Conservation (phyloP, 1,140 invertebrate species). For the Drosophila kikkawai region DNA sequence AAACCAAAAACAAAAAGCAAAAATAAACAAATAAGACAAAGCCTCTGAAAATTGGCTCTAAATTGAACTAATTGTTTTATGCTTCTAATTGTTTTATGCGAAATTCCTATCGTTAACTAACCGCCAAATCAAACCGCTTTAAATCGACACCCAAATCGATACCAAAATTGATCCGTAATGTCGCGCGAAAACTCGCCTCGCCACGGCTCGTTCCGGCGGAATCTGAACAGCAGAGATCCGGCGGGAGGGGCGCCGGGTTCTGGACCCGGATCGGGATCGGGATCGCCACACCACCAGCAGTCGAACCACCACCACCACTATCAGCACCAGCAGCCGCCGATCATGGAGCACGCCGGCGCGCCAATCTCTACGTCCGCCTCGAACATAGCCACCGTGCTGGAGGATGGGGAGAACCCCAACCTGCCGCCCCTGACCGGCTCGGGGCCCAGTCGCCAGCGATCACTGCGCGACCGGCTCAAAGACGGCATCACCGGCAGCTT, state of each 20-base stretch:
- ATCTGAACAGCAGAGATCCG: conserved; percentile 75
- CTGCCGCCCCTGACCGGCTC: conserved; percentile 86
- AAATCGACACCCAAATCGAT: conserved; percentile 25
- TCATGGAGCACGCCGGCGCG: conserved; percentile 79
- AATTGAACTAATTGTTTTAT: conserved; percentile 79
- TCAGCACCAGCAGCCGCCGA: conserved; percentile 69
- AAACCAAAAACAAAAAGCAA: conserved; percentile 43
- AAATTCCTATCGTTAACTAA: conserved; percentile 69
- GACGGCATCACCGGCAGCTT: conserved; percentile 91
- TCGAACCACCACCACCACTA: conserved; percentile 58
- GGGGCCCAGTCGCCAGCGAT: conserved; percentile 88
- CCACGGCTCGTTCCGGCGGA: conserved; percentile 75
- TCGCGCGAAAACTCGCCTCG: conserved; percentile 84
- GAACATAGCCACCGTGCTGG: conserved; percentile 75
- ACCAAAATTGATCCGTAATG: conserved; percentile 59
- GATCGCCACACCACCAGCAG: conserved; percentile 68
- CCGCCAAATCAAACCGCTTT: conserved; percentile 30
- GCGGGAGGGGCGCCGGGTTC: conserved; percentile 37
- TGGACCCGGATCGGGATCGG: conserved; percentile 44
- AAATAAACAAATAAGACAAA: conserved; percentile 26
- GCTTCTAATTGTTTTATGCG: conserved; percentile 81
- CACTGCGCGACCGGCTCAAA: conserved; percentile 89
- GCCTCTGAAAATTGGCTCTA: conserved; percentile 62
- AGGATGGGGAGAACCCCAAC: conserved; percentile 75
- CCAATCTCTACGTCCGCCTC: conserved; percentile 78